phyloP scores from a whole-genome alignment of 2,113 vertebrate genomes.

The Hipposideros armiger region DNA sequence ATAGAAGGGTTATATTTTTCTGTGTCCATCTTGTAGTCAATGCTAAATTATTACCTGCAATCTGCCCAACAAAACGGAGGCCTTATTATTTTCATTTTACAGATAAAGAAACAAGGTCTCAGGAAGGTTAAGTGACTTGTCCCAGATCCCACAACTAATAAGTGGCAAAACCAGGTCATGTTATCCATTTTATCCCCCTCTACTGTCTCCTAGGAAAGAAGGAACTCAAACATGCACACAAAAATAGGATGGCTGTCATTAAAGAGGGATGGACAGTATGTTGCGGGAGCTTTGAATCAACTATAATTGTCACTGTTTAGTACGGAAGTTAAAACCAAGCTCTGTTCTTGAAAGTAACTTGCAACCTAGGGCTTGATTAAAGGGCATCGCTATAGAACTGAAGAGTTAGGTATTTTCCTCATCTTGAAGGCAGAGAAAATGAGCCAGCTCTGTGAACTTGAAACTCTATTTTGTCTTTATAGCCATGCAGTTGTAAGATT shows the following conservation, averaged over 20 bases:
- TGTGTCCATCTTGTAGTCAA: neutral
- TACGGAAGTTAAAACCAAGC: neutral
- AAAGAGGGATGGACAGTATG: neutral
- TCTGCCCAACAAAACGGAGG: neutral
- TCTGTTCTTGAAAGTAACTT: neutral
- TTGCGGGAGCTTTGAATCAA: neutral
- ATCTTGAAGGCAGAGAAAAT: neutral
- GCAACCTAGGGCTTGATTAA: neutral
- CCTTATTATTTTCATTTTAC: constrained; percentile 24
- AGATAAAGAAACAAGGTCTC: neutral
- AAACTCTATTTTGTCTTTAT: neutral
- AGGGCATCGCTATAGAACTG: neutral
- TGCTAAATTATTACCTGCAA: neutral
- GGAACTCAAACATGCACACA: neutral
- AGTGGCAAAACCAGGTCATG: neutral
- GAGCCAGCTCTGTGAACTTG: neutral
- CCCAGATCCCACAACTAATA: neutral
- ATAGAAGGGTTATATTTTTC: neutral
- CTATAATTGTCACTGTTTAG: neutral
- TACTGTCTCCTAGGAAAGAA: neutral
- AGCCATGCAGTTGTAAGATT: neutral
- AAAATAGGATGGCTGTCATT: neutral
- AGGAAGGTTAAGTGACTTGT: neutral
- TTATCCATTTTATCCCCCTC: neutral
- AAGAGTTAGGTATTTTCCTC: neutral